Base-by-base conservation (phyloP, 2,888 invertebrate species). In the Amiota minor region DNA sequence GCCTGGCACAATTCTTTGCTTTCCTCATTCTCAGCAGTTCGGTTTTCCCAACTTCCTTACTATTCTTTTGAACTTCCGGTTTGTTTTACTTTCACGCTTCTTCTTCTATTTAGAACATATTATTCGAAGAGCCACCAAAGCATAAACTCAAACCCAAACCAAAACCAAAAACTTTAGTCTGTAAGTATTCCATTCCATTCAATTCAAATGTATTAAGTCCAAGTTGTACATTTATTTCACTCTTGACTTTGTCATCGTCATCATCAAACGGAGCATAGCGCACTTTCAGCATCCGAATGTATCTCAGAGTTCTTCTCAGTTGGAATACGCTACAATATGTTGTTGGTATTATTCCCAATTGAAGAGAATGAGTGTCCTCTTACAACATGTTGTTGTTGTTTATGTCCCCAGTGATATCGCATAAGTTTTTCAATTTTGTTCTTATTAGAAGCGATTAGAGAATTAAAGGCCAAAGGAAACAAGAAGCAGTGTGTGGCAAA, bases 401-500 rank as follows among this genome's bases (percentile, higher is more conserved):
- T 79, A 80, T 83, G 82, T 86, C 83, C 84, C 86, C 83, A 81
- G 82, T 83, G 86, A 84, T 82, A 87, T 84, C 81, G 86, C 86
- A 87, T 85, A 88, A 88, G 87, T 88, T 88, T 85, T 87, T 86
- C 87, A 87, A 87, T 87, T 86, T 87, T 81, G 82, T 85, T 85
- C 85, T 88, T 88, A 88, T 88, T 88, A 86, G 88, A 86, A 88
- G 87, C 86, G 88, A 88, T 88, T 88, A 88, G 87, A 85, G 84
- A 78, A 73, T 78, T 78, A 76, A 72, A 73, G 65, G 11, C 49
- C 16, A 68, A 61, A 49, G 68, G 61, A 72, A 67, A 53, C 50
- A 16, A 49, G 16, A 55, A 70, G 70, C 11, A 20, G 18, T 16
- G 11, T 59, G 18, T 18, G 73, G 70, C 18, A 55, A 68, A 20